Evolutionary conservation across 2,888 invertebrate species (phyloP).

Genomic region (Philereme transversata): DNA sequence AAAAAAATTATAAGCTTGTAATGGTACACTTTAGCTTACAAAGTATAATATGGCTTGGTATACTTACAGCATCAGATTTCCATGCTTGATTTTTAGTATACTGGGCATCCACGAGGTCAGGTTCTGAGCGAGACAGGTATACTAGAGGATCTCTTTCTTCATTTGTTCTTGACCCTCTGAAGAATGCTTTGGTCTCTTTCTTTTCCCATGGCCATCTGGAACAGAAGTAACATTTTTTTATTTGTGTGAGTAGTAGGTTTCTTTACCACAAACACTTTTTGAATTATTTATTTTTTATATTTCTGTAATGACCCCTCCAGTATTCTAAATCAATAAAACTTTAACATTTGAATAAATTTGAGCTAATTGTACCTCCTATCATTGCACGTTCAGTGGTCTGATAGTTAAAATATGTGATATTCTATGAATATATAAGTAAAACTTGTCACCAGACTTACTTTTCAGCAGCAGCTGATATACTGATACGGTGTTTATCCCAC

Average conservation of each 20-base stretch:
- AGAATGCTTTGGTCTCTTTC: constrained; percentile 90
- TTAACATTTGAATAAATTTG: too few species aligned
- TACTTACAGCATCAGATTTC: constrained; percentile 92
- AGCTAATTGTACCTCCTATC: too few species aligned
- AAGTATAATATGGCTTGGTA: neutral
- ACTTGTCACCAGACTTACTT: constrained; percentile 57
- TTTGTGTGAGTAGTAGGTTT: too few species aligned
- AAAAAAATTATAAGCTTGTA: constrained; percentile 40
- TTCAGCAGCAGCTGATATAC: constrained; percentile 86
- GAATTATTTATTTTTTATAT: too few species aligned
- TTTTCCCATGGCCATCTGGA: constrained; percentile 88
- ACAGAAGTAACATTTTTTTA: constrained; percentile 11
- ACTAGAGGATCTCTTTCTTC: constrained; percentile 95
- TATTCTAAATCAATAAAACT: too few species aligned
- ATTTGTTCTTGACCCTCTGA: constrained; percentile 97
- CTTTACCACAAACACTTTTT: too few species aligned
- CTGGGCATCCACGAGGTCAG: constrained; percentile 93
- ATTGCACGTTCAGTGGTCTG: too few species aligned
- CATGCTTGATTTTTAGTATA: constrained; percentile 99
- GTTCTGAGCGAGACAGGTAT: constrained; percentile 89
- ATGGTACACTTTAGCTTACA: neutral
- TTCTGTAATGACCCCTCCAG: too few species aligned
- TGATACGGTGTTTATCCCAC: constrained; percentile 93
- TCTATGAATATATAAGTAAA: too few species aligned
- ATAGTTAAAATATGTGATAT: too few species aligned